A percentile compares a stretch with the other conserved stretches of the same genome.
These are phyloP conservation scores for Rhynchomys soricoides DNA, from an alignment of 2,113 vertebrate genomes.

Conservation along the genomic window DNA sequence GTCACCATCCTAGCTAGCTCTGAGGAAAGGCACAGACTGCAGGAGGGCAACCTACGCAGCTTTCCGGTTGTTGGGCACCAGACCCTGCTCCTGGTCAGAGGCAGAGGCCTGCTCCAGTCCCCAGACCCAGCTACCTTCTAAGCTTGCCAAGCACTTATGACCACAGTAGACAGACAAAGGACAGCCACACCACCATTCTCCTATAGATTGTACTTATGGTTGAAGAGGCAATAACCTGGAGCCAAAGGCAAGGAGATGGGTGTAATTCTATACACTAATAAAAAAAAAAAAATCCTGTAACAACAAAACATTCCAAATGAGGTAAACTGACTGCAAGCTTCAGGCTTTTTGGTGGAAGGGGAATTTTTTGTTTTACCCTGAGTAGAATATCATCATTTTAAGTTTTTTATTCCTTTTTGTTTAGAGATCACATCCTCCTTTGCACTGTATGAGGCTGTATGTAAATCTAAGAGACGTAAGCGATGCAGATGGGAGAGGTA, in stretches of 20 bases:
- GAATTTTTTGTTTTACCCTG: slow-evolving; percentile 86
- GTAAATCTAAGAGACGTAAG: slow-evolving; percentile 59
- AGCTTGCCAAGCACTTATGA: slow-evolving; percentile 66
- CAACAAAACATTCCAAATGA: slow-evolving; percentile 87
- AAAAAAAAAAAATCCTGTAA: slow-evolving; percentile 77
- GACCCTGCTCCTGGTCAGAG: not conserved
- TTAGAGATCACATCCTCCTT: slow-evolving; percentile 83
- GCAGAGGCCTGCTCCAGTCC: not conserved
- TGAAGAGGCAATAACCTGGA: slow-evolving; percentile 82
- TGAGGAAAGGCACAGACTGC: slow-evolving; percentile 42
- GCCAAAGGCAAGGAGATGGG: slow-evolving; percentile 84
- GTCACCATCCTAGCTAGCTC: slow-evolving; percentile 5
- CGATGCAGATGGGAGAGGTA: slow-evolving; percentile 72
- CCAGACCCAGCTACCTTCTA: slow-evolving; percentile 47
- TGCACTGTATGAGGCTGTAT: slow-evolving; percentile 83
- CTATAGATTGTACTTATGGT: slow-evolving; percentile 81
- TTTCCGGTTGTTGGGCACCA: not conserved
- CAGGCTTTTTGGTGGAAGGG: slow-evolving; percentile 89
- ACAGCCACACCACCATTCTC: slow-evolving; percentile 74
- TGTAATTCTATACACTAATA: slow-evolving; percentile 82
- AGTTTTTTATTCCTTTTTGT: slow-evolving; percentile 78
- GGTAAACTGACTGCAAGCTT: slow-evolving; percentile 88
- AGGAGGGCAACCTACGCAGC: not conserved
- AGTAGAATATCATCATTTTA: slow-evolving; percentile 86
- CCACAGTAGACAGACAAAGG: slow-evolving; percentile 73